These are phyloP conservation scores for Nineta flava DNA, from an alignment of 2,888 invertebrate species.

Conservation along the genomic window DNA sequence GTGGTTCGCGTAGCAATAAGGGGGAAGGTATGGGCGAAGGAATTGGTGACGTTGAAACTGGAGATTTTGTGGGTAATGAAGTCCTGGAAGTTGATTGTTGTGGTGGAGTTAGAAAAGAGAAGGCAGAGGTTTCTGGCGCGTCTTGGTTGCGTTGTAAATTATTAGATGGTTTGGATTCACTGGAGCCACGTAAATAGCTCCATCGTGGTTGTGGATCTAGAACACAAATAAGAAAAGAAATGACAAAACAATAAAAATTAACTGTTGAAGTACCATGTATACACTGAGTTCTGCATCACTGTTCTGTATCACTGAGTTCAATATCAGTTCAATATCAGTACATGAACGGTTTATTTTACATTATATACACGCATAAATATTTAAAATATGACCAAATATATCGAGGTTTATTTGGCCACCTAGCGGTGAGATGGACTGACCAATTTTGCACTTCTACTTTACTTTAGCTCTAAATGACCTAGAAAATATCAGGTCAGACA, in stretches of 20 bases:
- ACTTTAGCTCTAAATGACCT: no score
- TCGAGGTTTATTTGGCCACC: no score
- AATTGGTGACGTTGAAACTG: background rate
- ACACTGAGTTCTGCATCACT: no score
- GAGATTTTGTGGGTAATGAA: constrained; percentile 9
- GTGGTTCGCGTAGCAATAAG: background rate
- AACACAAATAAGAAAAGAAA: constrained; percentile 5
- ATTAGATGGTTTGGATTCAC: constrained; percentile 39
- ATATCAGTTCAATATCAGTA: no score
- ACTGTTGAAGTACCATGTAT: no score
- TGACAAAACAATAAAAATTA: background rate
- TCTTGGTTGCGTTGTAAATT: constrained; percentile 41
- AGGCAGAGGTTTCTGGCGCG: constrained; percentile 22
- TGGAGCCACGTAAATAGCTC: constrained; percentile 33
- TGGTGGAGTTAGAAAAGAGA: constrained; percentile 22
- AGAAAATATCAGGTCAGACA: no score
- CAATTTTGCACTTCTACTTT: no score
- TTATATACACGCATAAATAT: no score
- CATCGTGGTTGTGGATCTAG: constrained; percentile 36
- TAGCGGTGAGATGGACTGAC: no score
- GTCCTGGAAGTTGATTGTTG: constrained; percentile 8
- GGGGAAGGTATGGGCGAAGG: background rate
- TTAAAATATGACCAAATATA: no score
- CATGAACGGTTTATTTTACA: no score
- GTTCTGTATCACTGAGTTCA: no score